Conservation (phyloP, 2,797 vertebrate genomes). For the Natrix natrix region DNA sequence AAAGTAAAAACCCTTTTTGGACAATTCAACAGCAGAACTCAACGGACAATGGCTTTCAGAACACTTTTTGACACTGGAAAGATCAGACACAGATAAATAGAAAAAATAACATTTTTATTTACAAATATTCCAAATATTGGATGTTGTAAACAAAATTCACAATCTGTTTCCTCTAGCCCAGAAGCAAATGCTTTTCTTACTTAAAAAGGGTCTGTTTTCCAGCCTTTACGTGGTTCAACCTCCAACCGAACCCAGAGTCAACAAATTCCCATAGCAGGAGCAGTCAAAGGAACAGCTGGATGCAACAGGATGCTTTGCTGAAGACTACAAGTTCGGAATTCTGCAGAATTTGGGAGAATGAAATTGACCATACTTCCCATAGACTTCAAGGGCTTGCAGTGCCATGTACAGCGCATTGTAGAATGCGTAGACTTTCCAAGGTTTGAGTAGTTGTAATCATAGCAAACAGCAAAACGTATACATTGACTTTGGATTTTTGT, state of each 20-base stretch:
- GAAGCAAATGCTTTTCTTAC: slow-evolving; percentile 64
- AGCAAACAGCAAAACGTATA: slow-evolving; percentile 71
- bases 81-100: slow-evolving; percentile 76
- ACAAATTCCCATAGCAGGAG: slow-evolving; percentile 67
- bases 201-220: slow-evolving; percentile 66
- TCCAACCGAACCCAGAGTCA: slow-evolving; percentile 71
- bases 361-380: slow-evolving; percentile 66
- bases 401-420: slow-evolving; percentile 61
- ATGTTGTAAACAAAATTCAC: slow-evolving; percentile 86
- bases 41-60: not conserved
- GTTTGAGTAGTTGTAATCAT: slow-evolving; percentile 57
- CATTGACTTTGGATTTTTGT: slow-evolving; percentile 65
- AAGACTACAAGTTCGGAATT: slow-evolving; percentile 65
- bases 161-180: slow-evolving; percentile 78
- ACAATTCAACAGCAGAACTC: not conserved
- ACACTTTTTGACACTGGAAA: slow-evolving; percentile 64
- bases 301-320: slow-evolving; percentile 68
- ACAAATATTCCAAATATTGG: slow-evolving; percentile 87
- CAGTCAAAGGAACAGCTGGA: slow-evolving; percentile 73
- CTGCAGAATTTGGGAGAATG: slow-evolving; percentile 67
- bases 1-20: not conserved
- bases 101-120: slow-evolving; percentile 87
- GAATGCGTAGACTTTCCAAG: slow-evolving; percentile 62
- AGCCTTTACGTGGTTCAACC: slow-evolving; percentile 71
- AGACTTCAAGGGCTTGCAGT: slow-evolving; percentile 62